A percentile compares a stretch with the other conserved stretches of the same genome.
phyloP scores from a whole-genome alignment of 2,888 invertebrate genomes.

The Mythimna impura region DNA sequence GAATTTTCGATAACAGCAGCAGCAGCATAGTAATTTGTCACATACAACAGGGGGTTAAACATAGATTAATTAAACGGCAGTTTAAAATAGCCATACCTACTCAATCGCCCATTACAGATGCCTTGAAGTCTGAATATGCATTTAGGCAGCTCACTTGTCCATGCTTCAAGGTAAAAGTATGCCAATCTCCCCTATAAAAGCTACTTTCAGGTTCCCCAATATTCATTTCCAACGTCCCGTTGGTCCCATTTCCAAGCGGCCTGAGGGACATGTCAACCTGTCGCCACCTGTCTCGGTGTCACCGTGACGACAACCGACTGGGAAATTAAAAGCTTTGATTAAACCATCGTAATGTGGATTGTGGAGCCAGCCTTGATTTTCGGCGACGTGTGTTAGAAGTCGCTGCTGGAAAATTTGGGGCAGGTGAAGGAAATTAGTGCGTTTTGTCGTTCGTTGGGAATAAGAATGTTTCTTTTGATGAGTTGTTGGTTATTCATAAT shows the following conservation, averaged over 20 bases:
- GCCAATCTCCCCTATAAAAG: constrained; percentile 1
- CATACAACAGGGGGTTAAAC: no score
- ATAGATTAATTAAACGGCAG: no score
- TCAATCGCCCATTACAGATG: no score
- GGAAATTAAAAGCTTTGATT: constrained; percentile 75
- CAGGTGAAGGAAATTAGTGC: neutral
- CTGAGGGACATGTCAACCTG: constrained; percentile 65
- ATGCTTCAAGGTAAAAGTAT: neutral
- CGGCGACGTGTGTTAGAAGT: neutral
- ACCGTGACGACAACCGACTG: constrained; percentile 63
- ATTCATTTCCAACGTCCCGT: constrained; percentile 17
- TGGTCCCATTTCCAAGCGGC: constrained; percentile 48
- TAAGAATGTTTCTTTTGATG: neutral
- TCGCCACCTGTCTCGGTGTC: constrained; percentile 67
- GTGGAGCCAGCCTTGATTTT: constrained; percentile 50
- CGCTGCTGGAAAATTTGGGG: neutral
- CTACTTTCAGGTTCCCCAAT: constrained; percentile 35
- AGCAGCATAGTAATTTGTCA: no score
- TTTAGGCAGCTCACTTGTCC: neutral
- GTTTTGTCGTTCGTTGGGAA: neutral
- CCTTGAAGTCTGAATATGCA: no score
- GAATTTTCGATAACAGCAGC: no score
- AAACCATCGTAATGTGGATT: constrained; percentile 63
- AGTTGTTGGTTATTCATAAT: neutral
- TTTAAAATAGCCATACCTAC: no score